A percentile compares a stretch with the other conserved stretches of the same genome.
Conservation (phyloP, 2,113 vertebrate species). For the Hyla sarda region DNA sequence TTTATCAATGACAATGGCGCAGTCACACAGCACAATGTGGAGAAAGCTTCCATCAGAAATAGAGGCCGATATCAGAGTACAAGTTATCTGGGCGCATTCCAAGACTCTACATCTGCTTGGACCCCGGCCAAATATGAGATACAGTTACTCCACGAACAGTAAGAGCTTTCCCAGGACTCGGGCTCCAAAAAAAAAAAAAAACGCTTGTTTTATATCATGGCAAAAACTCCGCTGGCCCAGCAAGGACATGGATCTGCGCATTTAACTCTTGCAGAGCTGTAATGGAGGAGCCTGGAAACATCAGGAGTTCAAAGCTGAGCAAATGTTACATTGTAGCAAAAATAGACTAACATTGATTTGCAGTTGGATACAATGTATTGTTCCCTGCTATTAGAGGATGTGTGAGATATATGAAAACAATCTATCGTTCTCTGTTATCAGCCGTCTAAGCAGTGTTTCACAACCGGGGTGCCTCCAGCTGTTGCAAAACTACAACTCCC, state of each 20-base stretch:
- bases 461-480: too few relatives aligned
- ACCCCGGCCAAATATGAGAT: slow-evolving; percentile 77
- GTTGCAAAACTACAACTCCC: too few relatives aligned
- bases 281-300: neutral
- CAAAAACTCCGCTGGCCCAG: slow-evolving; percentile 68
- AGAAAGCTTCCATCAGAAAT: slow-evolving; percentile 40
- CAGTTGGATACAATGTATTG: too few relatives aligned
- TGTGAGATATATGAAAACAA: too few relatives aligned
- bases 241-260: slow-evolving; percentile 58
- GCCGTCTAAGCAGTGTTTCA: neutral
- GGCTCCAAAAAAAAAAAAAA: slow-evolving; percentile 73
- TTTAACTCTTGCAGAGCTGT: slow-evolving; percentile 15
- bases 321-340: neutral
- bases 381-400: too few relatives aligned
- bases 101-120: slow-evolving; percentile 84
- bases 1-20: slow-evolving; percentile 32
- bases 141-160: slow-evolving; percentile 79
- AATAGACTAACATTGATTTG: neutral
- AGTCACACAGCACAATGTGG: slow-evolving; percentile 20
- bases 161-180: slow-evolving; percentile 80
- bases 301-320: neutral
- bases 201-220: slow-evolving; percentile 71
- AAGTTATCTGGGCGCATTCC: slow-evolving; percentile 81
- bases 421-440: neutral
- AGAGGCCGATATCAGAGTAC: slow-evolving; percentile 71